Evolutionary conservation across 1,140 invertebrate species (phyloP).

Genomic region (Cyclargus thomasi): DNA sequence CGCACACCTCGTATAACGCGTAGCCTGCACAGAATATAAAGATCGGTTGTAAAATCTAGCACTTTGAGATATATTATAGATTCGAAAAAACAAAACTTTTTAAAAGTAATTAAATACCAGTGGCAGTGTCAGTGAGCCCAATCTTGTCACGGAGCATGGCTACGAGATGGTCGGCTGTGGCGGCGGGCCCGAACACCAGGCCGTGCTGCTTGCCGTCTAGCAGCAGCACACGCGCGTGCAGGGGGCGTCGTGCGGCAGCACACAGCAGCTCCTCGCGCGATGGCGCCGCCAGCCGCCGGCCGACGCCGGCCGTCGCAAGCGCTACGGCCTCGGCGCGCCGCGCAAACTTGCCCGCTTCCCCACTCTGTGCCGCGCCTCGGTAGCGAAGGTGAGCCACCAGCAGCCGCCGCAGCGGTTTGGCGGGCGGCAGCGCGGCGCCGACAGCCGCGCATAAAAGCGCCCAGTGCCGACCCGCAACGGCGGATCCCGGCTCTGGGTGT

Average conservation of each 20-base stretch:
- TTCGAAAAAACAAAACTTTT: no score
- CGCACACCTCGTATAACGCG: slow-evolving; percentile 86
- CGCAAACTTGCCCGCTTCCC: slow-evolving; percentile 93
- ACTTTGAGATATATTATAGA: no score
- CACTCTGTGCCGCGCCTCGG: slow-evolving; percentile 91
- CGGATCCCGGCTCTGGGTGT: slow-evolving; percentile 91
- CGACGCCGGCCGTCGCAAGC: slow-evolving; percentile 85
- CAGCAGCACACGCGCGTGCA: slow-evolving; percentile 94
- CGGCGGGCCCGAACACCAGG: slow-evolving; percentile 95
- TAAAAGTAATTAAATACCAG: slow-evolving; percentile 58
- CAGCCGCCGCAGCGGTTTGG: slow-evolving; percentile 89
- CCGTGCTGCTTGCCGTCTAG: slow-evolving; percentile 97
- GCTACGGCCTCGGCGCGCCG: slow-evolving; percentile 95
- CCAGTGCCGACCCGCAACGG: slow-evolving; percentile 85
- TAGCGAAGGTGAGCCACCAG: slow-evolving; percentile 93
- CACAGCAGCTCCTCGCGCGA: slow-evolving; percentile 95
- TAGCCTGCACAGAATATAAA: slow-evolving; percentile 75
- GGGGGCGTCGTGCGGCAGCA: slow-evolving; percentile 91
- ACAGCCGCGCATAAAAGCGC: slow-evolving; percentile 91
- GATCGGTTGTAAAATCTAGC: no score
- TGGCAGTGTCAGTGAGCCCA: slow-evolving; percentile 88
- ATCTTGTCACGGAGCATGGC: slow-evolving; percentile 94
- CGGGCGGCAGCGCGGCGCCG: slow-evolving; percentile 90
- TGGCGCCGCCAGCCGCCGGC: slow-evolving; percentile 92
- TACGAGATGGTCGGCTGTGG: slow-evolving; percentile 93